A percentile compares a stretch with the other conserved stretches of the same genome.
These are phyloP conservation scores for Leucozona laternaria DNA, from an alignment of 2,888 invertebrate genomes.

Conservation along the genomic window DNA sequence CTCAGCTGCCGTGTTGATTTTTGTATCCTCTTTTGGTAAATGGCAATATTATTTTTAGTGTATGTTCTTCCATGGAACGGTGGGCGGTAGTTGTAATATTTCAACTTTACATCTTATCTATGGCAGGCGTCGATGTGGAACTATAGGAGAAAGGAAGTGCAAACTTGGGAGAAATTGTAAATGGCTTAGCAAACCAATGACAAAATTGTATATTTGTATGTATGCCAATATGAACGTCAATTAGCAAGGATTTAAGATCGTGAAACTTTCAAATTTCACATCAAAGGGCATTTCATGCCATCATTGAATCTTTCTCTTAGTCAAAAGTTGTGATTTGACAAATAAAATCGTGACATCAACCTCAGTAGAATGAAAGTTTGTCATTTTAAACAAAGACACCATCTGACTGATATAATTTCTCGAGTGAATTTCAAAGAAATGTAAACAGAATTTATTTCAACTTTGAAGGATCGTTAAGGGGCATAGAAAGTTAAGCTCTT, in stretches of 20 bases:
- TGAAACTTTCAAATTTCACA: constrained; percentile 12
- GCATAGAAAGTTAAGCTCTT: not conserved
- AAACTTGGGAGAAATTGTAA: not conserved
- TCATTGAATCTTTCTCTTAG: not conserved
- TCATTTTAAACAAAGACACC: not conserved
- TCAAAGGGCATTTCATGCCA: constrained; percentile 1
- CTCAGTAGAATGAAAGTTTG: not conserved
- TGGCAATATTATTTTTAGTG: constrained; percentile 33
- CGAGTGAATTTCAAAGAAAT: not conserved
- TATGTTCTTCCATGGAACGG: constrained; percentile 27
- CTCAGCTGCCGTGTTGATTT: constrained; percentile 42
- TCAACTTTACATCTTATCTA: not conserved
- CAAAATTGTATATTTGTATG: not conserved
- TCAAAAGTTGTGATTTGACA: not conserved
- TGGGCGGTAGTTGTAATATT: constrained; percentile 48
- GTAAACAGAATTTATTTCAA: not conserved
- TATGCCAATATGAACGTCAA: constrained; percentile 2
- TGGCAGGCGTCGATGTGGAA: not conserved
- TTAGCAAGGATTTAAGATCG: constrained; percentile 9
- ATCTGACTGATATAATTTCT: not conserved
- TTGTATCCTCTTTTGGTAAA: constrained; percentile 36
- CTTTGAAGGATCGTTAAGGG: not conserved
- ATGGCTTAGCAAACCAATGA: not conserved
- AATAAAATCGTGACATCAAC: not conserved
- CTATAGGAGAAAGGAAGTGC: not conserved